Conservation (phyloP, 2,888 invertebrate genomes). For the Parnassius mnemosyne region DNA sequence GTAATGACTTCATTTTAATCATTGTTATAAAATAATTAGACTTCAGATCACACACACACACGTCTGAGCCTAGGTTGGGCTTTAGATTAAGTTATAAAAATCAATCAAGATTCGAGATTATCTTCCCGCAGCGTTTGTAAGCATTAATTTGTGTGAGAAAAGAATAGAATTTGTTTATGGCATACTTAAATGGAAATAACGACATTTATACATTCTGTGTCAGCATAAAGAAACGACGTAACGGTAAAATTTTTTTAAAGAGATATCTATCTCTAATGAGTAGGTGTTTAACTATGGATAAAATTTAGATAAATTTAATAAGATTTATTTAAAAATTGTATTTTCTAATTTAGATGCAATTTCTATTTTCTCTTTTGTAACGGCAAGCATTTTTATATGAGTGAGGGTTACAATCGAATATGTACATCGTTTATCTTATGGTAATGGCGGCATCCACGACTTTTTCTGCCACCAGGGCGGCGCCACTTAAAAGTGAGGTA, state of each 20-base stretch:
- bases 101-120: conserved; percentile 14
- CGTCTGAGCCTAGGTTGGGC: neutral
- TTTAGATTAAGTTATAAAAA: conserved; percentile 10
- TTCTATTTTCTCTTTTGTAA: neutral
- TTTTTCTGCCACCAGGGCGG: no score
- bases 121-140: neutral
- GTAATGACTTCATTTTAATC: no score
- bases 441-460: no score
- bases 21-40: neutral
- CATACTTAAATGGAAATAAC: conserved; percentile 17
- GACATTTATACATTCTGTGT: neutral
- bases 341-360: neutral
- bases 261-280: neutral
- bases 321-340: neutral
- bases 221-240: neutral
- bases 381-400: no score
- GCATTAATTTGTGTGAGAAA: conserved; percentile 15
- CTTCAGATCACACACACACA: conserved; percentile 12
- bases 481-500: no score
- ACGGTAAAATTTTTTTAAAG: conserved; percentile 7
- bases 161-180: conserved; percentile 6
- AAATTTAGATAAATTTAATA: neutral
- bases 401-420: no score
- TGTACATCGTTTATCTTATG: no score
- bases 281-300: neutral